Conservation (phyloP, 2,888 invertebrate genomes). For the Melanostoma scalare region DNA sequence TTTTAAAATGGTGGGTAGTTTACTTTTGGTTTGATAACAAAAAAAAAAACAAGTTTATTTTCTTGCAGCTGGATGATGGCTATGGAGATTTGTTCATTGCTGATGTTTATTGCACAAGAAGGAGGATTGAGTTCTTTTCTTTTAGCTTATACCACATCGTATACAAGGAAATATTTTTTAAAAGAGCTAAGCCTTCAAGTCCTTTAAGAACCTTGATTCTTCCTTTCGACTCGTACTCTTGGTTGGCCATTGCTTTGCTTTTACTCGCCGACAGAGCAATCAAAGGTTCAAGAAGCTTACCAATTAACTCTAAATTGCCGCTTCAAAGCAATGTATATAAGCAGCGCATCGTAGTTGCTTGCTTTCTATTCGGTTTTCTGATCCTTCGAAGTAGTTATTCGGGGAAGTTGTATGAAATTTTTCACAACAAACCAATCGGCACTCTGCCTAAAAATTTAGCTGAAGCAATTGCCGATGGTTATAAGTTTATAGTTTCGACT, state of each 20-base stretch:
- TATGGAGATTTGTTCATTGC: constrained; percentile 5
- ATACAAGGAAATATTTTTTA: no score
- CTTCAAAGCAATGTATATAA: neutral
- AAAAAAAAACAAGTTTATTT: no score
- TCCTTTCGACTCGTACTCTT: no score
- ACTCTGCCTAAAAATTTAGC: neutral
- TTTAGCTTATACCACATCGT: neutral
- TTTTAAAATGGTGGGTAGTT: constrained; percentile 13
- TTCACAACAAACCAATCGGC: neutral
- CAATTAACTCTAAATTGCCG: neutral
- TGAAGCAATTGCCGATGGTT: neutral
- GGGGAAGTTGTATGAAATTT: constrained; percentile 8
- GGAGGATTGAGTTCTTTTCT: neutral
- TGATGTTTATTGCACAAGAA: neutral
- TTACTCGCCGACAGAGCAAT: no score
- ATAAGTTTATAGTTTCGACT: constrained; percentile 7
- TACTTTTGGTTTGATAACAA: neutral
- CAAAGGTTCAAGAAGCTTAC: neutral
- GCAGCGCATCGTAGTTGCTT: neutral
- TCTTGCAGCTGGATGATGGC: constrained; percentile 4
- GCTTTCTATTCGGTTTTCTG: neutral
- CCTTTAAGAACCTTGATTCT: no score
- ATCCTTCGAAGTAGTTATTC: neutral
- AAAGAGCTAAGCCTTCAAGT: no score
- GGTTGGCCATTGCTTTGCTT: no score